These are phyloP conservation scores for Platycheirus albimanus DNA, from an alignment of 2,888 invertebrate genomes.

Conservation along the genomic window DNA sequence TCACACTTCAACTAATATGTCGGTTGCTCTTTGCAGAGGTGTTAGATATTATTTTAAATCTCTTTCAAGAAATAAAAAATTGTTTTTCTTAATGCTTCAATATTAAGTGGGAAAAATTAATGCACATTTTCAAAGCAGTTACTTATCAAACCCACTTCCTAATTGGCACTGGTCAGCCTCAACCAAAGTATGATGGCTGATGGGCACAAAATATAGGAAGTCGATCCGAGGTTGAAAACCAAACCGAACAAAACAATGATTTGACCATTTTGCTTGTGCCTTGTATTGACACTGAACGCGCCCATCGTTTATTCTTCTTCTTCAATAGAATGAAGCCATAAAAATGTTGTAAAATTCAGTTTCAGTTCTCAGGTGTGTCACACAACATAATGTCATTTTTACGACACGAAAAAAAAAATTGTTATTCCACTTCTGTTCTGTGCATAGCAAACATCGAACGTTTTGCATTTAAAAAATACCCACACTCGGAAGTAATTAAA, in stretches of 20 bases:
- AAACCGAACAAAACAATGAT: constrained; percentile 6
- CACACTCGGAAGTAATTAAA: too few species aligned
- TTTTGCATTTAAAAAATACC: neutral
- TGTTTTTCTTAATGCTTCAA: too few species aligned
- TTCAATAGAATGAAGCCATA: constrained; percentile 29
- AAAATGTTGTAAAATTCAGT: constrained; percentile 25
- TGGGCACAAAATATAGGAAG: too few species aligned
- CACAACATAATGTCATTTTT: constrained; percentile 4
- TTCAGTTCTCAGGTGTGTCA: constrained; percentile 27
- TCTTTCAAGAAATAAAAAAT: too few species aligned
- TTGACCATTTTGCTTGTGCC: neutral
- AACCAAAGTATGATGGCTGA: too few species aligned
- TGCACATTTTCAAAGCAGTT: neutral
- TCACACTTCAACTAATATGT: too few species aligned
- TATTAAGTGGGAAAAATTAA: neutral
- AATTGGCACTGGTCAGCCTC: constrained; percentile 1
- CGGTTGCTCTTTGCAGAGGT: too few species aligned
- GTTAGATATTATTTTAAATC: too few species aligned
- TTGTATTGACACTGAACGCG: neutral
- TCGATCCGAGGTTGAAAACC: constrained; percentile 11
- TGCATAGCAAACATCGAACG: constrained; percentile 1
- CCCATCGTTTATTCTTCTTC: neutral
- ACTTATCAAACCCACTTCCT: too few species aligned
- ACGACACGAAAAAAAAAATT: neutral
- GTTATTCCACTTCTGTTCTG: constrained; percentile 11